Evolutionary conservation across 2,113 vertebrate species (phyloP).

Genomic region (Speoplatyrhinus poulsoni): DNA sequence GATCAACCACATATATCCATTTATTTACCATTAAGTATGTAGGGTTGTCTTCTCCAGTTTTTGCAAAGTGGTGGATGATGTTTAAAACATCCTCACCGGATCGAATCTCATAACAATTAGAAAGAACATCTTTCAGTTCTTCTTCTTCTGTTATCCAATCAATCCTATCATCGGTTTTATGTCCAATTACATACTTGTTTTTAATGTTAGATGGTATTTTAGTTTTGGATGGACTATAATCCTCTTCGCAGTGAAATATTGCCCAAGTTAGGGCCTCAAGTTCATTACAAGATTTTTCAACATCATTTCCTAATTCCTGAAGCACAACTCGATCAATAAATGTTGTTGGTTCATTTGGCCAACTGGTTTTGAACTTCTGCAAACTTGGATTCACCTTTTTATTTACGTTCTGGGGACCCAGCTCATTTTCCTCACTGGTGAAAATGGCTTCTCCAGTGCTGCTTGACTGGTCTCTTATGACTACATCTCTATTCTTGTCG

Average conservation of each 20-base stretch:
- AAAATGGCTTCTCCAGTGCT: constrained; percentile 26
- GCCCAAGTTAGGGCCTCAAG: constrained; percentile 37
- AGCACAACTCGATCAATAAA: constrained; percentile 11
- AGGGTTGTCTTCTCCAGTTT: fast-evolving
- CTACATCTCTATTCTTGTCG: constrained; percentile 11
- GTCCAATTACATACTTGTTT: background rate
- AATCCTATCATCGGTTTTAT: fast-evolving
- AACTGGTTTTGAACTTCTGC: no score
- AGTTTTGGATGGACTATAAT: background rate
- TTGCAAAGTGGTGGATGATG: constrained; percentile 30
- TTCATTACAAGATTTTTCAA: no score
- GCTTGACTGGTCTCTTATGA: constrained; percentile 18
- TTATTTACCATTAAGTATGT: constrained; percentile 43
- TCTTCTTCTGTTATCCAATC: fast-evolving
- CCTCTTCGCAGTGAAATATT: constrained; percentile 11
- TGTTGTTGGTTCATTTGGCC: background rate
- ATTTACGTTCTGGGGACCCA: no score
- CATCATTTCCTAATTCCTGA: no score
- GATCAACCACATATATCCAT: constrained; percentile 26
- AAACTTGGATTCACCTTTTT: no score
- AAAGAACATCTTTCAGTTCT: fast-evolving
- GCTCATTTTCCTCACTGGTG: constrained; percentile 20
- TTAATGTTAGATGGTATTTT: background rate
- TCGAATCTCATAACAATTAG: constrained; percentile 19
- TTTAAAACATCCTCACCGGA: constrained; percentile 19